These are phyloP conservation scores for Drosophila simulans DNA, from an alignment of 1,140 invertebrate genomes.

Conservation along the genomic window DNA sequence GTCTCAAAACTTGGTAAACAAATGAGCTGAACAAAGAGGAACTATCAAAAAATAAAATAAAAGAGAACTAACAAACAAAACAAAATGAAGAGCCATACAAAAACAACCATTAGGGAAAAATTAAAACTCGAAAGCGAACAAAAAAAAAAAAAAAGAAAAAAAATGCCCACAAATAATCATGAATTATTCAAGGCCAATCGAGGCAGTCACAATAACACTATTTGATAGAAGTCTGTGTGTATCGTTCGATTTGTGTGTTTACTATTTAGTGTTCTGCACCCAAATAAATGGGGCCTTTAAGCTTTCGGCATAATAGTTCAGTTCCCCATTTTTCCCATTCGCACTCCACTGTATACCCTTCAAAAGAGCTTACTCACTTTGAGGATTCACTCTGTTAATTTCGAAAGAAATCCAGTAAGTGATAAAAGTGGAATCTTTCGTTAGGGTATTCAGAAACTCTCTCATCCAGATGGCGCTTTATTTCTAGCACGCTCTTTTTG, in stretches of 20 bases:
- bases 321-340: slow-evolving; percentile 1
- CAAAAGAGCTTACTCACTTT: not conserved
- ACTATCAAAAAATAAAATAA: slow-evolving; percentile 27
- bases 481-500: slow-evolving; percentile 37
- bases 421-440: not conserved
- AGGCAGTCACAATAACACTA: slow-evolving; percentile 47
- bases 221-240: slow-evolving; percentile 38
- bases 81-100: slow-evolving; percentile 37
- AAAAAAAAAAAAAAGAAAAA: slow-evolving; percentile 10
- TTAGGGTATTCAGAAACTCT: not conserved
- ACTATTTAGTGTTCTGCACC: slow-evolving; percentile 32
- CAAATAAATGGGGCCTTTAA: not conserved
- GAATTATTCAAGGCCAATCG: slow-evolving; percentile 79
- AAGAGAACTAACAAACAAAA: slow-evolving; percentile 37
- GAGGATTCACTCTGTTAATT: not conserved
- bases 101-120: slow-evolving; percentile 65
- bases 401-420: too few relatives aligned
- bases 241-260: slow-evolving; percentile 44
- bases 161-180: slow-evolving; percentile 66
- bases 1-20: slow-evolving; percentile 67
- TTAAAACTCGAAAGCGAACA: slow-evolving; percentile 54
- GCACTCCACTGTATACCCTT: not conserved
- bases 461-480: not conserved
- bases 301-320: slow-evolving; percentile 14
- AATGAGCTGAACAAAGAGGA: slow-evolving; percentile 62